Conservation (phyloP, 2,113 vertebrate genomes). For the Solenodon paradoxus region DNA sequence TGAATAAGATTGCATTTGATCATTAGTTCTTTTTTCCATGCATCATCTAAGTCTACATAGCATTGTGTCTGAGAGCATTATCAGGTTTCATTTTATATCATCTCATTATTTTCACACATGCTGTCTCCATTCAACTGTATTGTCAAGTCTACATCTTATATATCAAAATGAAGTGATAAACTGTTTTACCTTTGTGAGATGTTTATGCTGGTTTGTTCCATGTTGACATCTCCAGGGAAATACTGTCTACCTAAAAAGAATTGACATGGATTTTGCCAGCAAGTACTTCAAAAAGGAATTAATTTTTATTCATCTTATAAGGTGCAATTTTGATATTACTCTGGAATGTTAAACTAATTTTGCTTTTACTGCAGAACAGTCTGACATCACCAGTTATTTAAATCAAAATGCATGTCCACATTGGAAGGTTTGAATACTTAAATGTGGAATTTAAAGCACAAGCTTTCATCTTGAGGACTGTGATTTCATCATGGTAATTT, state of each 20-base stretch:
- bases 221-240: constrained; percentile 38
- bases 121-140: constrained; percentile 38
- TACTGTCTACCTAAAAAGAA: not conserved
- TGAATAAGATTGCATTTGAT: not conserved
- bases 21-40: not conserved
- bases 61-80: not conserved
- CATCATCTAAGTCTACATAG: accelerated
- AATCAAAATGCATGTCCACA: constrained; percentile 47
- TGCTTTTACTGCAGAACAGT: not conserved
- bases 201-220: not conserved
- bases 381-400: not conserved
- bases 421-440: not conserved
- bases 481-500: constrained; percentile 56
- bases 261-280: constrained; percentile 32
- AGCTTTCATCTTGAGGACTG: not conserved
- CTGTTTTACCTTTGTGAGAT: not conserved
- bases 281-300: constrained; percentile 50
- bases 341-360: constrained; percentile 39
- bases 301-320: constrained; percentile 43
- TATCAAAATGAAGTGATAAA: not conserved
- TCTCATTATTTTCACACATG: constrained; percentile 21
- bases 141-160: not conserved
- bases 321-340: not conserved
- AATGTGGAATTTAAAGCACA: not conserved
- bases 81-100: not conserved